Conservation (phyloP, 2,888 invertebrate genomes). For the Chymomyza fuscimana region DNA sequence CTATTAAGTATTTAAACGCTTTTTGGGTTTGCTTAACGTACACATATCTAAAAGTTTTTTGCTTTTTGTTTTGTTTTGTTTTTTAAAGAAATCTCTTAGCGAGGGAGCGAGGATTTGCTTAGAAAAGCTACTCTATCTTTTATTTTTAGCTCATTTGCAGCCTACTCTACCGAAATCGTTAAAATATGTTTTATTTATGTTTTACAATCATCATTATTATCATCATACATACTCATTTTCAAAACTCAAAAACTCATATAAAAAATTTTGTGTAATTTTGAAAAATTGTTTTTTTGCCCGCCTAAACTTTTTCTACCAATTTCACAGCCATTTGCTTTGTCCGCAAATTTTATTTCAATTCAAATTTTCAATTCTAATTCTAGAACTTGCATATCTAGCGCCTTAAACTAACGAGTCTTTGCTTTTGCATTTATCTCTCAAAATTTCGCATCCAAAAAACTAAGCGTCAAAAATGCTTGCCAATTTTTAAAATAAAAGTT, state of each 20-base stretch:
- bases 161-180: not conserved
- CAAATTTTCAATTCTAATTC: constrained; percentile 11
- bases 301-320: constrained; percentile 46
- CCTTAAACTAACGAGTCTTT: constrained; percentile 57
- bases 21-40: constrained; percentile 41
- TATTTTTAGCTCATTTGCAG: not conserved
- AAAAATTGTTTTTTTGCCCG: not conserved
- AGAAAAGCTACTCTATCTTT: not conserved
- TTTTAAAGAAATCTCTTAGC: not conserved
- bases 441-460: not conserved
- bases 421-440: constrained; percentile 28
- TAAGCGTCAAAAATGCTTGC: not conserved
- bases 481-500: constrained; percentile 14
- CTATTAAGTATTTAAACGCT: constrained; percentile 45
- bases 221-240: not conserved
- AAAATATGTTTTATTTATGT: not conserved
- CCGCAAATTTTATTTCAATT: constrained; percentile 43
- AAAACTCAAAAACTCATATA: not conserved
- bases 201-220: not conserved
- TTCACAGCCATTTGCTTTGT: constrained; percentile 68
- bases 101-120: constrained; percentile 5
- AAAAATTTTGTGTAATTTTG: constrained; percentile 11
- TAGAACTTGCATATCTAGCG: constrained; percentile 23
- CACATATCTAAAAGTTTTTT: constrained; percentile 12
- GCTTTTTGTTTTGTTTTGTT: constrained; percentile 26